These are phyloP conservation scores for Dinothrombium tinctorium DNA, from an alignment of 1,140 invertebrate genomes.

Conservation along the genomic window DNA sequence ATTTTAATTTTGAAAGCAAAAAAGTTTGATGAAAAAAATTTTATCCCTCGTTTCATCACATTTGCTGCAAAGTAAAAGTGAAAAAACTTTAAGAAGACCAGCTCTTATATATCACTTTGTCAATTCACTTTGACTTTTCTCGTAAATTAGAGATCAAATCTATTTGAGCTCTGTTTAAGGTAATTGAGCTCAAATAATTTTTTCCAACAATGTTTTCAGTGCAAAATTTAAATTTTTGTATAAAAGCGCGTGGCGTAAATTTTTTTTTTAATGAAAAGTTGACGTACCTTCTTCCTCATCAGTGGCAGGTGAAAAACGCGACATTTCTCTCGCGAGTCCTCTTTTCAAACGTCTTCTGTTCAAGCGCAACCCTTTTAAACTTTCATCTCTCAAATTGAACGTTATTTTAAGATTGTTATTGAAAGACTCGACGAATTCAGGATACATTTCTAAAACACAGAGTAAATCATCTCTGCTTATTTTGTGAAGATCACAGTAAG, in stretches of 20 bases:
- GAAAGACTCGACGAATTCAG: slow-evolving; percentile 80
- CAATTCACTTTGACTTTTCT: no score
- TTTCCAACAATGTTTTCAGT: no score
- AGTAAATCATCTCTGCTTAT: slow-evolving; percentile 84
- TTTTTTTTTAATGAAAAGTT: not conserved
- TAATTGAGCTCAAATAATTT: no score
- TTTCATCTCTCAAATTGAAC: slow-evolving; percentile 84
- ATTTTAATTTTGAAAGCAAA: no score
- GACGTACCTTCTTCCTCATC: slow-evolving; percentile 6
- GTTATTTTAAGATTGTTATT: slow-evolving; percentile 84
- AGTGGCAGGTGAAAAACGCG: slow-evolving; percentile 8
- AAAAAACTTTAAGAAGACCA: no score
- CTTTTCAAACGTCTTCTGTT: not conserved
- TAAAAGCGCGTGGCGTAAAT: no score
- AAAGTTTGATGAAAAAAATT: not conserved
- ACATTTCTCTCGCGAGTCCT: slow-evolving; percentile 1
- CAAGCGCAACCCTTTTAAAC: slow-evolving; percentile 16
- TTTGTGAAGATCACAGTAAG: slow-evolving; percentile 95
- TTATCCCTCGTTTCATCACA: no score
- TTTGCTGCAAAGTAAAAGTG: no score
- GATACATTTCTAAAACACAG: slow-evolving; percentile 91
- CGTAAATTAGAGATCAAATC: no score
- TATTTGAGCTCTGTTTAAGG: no score
- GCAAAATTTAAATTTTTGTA: no score
- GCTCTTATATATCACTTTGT: no score